These are phyloP conservation scores for Tanytarsus gracilentus DNA, from an alignment of 2,888 invertebrate genomes.

Conservation along the genomic window DNA sequence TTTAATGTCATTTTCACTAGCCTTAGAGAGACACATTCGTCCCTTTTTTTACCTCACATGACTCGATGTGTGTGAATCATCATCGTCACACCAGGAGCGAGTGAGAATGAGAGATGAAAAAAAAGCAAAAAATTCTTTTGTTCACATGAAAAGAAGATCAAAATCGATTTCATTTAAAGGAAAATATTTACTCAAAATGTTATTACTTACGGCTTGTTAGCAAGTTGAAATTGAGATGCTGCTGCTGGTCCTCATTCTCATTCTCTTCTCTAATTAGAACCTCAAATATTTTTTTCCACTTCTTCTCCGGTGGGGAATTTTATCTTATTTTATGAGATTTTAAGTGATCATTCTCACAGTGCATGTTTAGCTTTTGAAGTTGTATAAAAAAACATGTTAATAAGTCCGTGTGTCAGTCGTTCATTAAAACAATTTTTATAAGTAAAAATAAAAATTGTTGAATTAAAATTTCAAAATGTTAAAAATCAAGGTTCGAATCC, in stretches of 20 bases:
- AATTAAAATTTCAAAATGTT: no score
- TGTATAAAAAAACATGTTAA: no score
- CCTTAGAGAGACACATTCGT: slow-evolving; percentile 7
- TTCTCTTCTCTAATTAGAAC: neutral
- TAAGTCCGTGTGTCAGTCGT: no score
- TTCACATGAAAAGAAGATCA: slow-evolving; percentile 19
- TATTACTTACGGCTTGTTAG: slow-evolving; percentile 25
- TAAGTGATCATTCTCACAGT: neutral
- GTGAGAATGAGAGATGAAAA: no score
- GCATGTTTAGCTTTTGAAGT: no score
- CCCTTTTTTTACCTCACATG: slow-evolving; percentile 15
- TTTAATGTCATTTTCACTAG: slow-evolving; percentile 1
- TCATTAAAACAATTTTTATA: no score
- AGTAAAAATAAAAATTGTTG: no score
- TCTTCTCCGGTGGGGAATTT: neutral
- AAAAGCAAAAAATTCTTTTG: slow-evolving; percentile 8
- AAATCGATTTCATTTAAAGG: slow-evolving; percentile 21
- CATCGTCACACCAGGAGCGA: slow-evolving; percentile 15
- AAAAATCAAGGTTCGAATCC: no score
- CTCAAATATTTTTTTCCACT: neutral
- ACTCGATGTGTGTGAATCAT: slow-evolving; percentile 1
- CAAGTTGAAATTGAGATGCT: slow-evolving; percentile 23
- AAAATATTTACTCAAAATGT: slow-evolving; percentile 27
- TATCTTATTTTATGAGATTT: slow-evolving; percentile 2
- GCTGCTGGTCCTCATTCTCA: slow-evolving; percentile 14